These are phyloP conservation scores for Gopherus evgoodei DNA, from an alignment of 2,113 vertebrate genomes.

Conservation along the genomic window DNA sequence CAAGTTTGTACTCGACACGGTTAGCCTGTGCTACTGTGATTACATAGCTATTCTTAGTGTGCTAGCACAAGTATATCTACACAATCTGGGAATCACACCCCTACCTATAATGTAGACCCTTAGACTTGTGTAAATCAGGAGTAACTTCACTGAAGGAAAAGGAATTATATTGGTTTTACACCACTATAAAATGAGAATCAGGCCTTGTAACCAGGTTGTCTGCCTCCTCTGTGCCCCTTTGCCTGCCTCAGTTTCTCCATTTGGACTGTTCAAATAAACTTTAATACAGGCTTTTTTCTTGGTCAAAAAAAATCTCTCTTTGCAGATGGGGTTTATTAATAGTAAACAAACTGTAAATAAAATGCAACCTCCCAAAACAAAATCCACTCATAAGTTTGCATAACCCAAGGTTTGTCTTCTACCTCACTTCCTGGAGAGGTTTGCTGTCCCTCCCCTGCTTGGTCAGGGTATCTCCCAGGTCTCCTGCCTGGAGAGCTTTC, in stretches of 20 bases:
- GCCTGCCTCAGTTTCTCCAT: neutral
- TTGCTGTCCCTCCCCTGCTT: neutral
- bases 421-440: neutral
- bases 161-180: neutral
- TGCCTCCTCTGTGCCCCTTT: neutral
- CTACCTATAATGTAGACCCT: neutral
- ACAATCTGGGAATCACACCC: neutral
- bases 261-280: neutral
- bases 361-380: neutral
- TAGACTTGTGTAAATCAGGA: neutral
- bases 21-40: neutral
- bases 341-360: neutral
- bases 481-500: neutral
- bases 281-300: neutral
- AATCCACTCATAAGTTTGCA: neutral
- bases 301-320: neutral
- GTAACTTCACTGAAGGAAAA: conserved; percentile 11
- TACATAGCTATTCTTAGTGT: neutral
- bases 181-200: neutral
- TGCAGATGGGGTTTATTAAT: neutral
- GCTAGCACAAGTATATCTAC: neutral
- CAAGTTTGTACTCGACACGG: neutral
- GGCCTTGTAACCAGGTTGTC: neutral
- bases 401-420: neutral
- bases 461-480: neutral